Evolutionary conservation across 2,888 invertebrate species (phyloP), one percentile per base, ranked within the genome.

Genomic region (Harpalus rubripes): DNA sequence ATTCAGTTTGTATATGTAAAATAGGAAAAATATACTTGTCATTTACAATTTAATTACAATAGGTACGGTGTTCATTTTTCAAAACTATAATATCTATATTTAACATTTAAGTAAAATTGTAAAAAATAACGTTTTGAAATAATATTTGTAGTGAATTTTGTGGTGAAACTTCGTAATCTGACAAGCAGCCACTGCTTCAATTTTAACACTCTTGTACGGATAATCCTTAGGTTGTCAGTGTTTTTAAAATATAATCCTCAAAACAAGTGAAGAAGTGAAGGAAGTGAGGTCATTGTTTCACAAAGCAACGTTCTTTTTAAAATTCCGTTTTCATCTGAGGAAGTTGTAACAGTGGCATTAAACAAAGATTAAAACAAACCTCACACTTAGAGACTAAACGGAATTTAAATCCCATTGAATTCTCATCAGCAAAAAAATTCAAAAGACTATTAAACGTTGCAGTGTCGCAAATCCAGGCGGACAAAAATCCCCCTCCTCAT

Each of bases 341-440:
- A n/a, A 7, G 68, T 39, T n/a, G 68, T n/a, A 15, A 39, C 10
- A 68, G 68, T n/a, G n/a, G 39, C 39, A 68, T 74, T 74, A 74
- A 74, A 74, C 72, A 74, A 16, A 44, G 44, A 74, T 74, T 74
- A 74, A 44, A 74, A 41, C 44, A 74, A 74, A 74, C 44, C 44
- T 74, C 39, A 68, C 68, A 68, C 72, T 74, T 52, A 44, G 16
- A 15, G 2, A 74, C 44, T 74, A 74, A 74, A 74, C 72, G 44
- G 22, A 74, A 74, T 74, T 74, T 74, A 44, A 74, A 44, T 44
- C 18, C 72, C 44, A 44, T 74, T 18, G 72, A 44, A 74, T 74
- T 44, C 72, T 16, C 72, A 74, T 74, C 72, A 74, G 72, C 44
- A 18, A 74, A 41, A 74, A 74, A 22, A 74, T 52, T 39, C 39